These are phyloP conservation scores for Yponomeuta cagnagella DNA, from an alignment of 2,888 invertebrate species.

Conservation along the genomic window DNA sequence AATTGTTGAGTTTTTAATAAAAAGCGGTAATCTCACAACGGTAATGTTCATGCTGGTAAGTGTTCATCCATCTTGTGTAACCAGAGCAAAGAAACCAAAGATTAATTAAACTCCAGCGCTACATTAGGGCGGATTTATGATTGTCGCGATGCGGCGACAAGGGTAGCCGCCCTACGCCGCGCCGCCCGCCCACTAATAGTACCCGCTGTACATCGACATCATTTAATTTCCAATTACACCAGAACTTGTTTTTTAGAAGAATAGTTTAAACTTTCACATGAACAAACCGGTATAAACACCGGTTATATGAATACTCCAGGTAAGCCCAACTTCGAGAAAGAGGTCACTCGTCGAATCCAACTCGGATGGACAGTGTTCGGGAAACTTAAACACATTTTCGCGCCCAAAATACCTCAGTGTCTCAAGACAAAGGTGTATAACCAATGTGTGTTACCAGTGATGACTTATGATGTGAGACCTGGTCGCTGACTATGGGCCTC, in stretches of 20 bases:
- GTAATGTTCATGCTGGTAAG: conserved; percentile 15
- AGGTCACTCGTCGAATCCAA: too few relatives aligned
- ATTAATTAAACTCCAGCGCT: conserved; percentile 25
- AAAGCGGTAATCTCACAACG: background rate
- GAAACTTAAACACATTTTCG: too few relatives aligned
- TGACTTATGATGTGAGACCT: too few relatives aligned
- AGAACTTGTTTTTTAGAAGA: background rate
- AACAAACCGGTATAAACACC: too few relatives aligned
- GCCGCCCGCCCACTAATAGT: background rate
- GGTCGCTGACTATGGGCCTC: too few relatives aligned
- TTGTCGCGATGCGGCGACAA: background rate
- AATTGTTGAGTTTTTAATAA: too few relatives aligned
- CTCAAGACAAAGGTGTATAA: too few relatives aligned
- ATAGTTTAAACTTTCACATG: background rate
- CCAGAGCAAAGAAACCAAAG: conserved; percentile 25
- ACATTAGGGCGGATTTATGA: conserved; percentile 10
- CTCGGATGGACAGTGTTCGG: too few relatives aligned
- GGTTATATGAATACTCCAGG: too few relatives aligned
- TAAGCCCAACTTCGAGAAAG: too few relatives aligned
- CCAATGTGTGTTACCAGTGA: too few relatives aligned
- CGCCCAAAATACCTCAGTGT: too few relatives aligned
- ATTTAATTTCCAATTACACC: background rate
- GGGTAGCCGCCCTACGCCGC: background rate
- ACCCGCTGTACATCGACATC: background rate
- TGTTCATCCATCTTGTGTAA: conserved; percentile 23